phyloP scores from a whole-genome alignment of 2,888 invertebrate genomes.

The Lasioglossum leucozonium region DNA sequence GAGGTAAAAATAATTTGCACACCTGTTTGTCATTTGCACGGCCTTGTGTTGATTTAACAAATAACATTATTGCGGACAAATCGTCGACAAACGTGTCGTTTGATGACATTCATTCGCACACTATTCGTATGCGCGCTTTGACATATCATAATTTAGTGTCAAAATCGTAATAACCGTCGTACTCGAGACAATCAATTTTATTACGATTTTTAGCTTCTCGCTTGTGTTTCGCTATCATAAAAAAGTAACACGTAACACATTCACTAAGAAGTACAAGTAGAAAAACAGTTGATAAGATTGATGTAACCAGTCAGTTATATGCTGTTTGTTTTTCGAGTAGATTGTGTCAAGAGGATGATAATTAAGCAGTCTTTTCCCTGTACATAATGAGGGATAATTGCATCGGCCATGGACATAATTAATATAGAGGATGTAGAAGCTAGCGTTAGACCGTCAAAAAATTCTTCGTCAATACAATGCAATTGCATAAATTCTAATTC shows the following conservation, averaged over 20 bases:
- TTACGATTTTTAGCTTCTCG: not conserved
- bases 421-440: constrained; percentile 80
- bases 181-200: not conserved
- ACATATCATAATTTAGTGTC: not conserved
- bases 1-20: constrained; percentile 50
- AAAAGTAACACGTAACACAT: not conserved
- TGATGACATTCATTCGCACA: not conserved
- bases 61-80: not conserved
- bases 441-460: constrained; percentile 78
- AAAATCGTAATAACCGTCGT: not conserved
- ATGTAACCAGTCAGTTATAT: not conserved
- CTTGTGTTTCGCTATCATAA: not conserved
- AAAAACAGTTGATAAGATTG: constrained; percentile 11
- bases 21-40: not conserved
- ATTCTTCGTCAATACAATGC: constrained; percentile 73
- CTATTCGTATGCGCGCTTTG: not conserved
- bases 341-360: constrained; percentile 27
- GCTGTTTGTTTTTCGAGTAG: constrained; percentile 20
- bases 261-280: not conserved
- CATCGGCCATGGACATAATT: constrained; percentile 79
- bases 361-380: constrained; percentile 27
- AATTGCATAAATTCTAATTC: constrained; percentile 82
- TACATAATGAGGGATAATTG: constrained; percentile 39
- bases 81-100: not conserved
- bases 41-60: not conserved